These are phyloP conservation scores for Calosoma granatense DNA, from an alignment of 1,140 invertebrate species.

Conservation along the genomic window DNA sequence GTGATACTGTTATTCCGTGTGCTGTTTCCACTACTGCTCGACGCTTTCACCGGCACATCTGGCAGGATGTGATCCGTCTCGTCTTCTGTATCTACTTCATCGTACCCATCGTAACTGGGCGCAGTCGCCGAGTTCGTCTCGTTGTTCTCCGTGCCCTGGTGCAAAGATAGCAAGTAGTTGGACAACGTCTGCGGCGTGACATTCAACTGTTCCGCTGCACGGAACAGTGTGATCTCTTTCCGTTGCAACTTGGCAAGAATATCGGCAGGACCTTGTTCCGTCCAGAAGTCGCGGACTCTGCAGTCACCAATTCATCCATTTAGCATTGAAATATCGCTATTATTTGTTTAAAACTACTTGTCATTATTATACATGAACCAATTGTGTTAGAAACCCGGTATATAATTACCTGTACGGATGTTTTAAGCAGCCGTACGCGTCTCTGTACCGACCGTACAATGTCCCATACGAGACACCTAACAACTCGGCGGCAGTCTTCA, in stretches of 20 bases:
- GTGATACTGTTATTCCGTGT: constrained; percentile 19
- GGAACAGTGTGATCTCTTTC: constrained; percentile 58
- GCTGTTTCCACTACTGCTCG: constrained; percentile 35
- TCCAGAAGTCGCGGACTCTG: constrained; percentile 67
- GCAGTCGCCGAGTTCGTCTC: constrained; percentile 31
- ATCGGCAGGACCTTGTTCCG: constrained; percentile 60
- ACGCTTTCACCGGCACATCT: constrained; percentile 28
- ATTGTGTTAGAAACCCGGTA: neutral
- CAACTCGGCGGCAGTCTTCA: constrained; percentile 84
- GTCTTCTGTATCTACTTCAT: constrained; percentile 8
- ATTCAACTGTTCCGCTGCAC: constrained; percentile 60
- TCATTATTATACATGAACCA: neutral
- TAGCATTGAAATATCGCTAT: too few species aligned
- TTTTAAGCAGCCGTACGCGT: constrained; percentile 80
- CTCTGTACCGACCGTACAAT: constrained; percentile 74
- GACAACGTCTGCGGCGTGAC: constrained; percentile 61
- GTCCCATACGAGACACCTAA: constrained; percentile 82
- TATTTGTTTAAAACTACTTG: neutral
- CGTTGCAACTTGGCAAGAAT: constrained; percentile 56
- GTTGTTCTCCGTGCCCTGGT: constrained; percentile 37
- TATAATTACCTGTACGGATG: constrained; percentile 55
- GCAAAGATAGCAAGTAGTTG: constrained; percentile 52
- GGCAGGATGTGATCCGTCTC: constrained; percentile 9
- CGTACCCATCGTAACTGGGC: neutral
- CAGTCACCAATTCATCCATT: constrained; percentile 22